phyloP scores from a whole-genome alignment of 92 coral and sea anemone species.

The Umimayanthus kanabou region DNA sequence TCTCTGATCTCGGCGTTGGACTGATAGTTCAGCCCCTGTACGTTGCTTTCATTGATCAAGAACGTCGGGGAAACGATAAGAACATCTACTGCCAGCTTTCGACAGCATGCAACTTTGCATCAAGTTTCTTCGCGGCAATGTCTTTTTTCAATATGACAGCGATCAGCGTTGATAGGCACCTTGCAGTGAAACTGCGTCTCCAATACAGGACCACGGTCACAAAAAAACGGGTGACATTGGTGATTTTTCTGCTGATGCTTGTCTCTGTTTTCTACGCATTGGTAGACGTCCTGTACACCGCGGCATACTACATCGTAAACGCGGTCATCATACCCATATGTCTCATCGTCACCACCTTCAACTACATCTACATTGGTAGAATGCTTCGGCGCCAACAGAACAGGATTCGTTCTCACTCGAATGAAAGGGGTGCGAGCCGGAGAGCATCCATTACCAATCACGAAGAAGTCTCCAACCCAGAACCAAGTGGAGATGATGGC shows the following conservation, averaged over 20 bases:
- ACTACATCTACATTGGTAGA: background rate
- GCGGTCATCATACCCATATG: background rate
- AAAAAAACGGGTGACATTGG: background rate
- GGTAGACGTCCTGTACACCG: background rate
- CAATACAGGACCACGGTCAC: constrained; percentile 2
- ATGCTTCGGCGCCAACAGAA: background rate
- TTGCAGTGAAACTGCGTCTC: background rate
- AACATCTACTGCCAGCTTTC: background rate
- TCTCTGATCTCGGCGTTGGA: constrained; percentile 18
- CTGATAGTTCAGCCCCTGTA: constrained; percentile 1
- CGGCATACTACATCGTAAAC: background rate
- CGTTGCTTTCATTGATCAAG: background rate
- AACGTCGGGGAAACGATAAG: background rate
- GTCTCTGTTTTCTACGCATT: background rate
- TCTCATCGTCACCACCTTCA: constrained; percentile 2
- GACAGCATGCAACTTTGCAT: background rate
- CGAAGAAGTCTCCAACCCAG: background rate
- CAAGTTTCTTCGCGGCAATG: constrained; percentile 19
- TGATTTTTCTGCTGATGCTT: background rate
- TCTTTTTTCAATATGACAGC: constrained; percentile 7
- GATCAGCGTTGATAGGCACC: constrained; percentile 17
- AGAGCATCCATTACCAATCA: background rate
- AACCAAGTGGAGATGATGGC: background rate
- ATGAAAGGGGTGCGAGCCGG: background rate
- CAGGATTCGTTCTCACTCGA: background rate